These are phyloP conservation scores for Antheraea mylitta DNA, from an alignment of 1,140 invertebrate species.

Conservation along the genomic window DNA sequence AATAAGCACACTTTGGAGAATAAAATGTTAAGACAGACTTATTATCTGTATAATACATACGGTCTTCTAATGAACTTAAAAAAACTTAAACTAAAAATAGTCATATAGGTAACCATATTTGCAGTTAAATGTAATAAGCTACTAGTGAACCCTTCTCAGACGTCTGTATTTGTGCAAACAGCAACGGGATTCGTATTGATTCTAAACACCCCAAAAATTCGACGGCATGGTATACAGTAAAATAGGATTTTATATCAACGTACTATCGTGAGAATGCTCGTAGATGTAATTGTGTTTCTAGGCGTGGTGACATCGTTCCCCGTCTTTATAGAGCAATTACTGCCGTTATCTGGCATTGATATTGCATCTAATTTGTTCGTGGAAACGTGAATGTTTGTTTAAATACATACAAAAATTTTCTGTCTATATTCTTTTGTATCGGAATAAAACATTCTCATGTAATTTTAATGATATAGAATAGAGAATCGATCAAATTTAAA, in stretches of 20 bases:
- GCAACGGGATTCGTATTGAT: conserved; percentile 27
- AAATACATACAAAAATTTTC: conserved; percentile 50
- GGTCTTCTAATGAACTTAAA: background rate
- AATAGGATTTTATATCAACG: conserved; percentile 51
- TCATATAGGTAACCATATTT: background rate
- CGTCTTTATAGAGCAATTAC: conserved; percentile 75
- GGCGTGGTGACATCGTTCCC: conserved; percentile 66
- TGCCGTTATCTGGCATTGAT: conserved; percentile 74
- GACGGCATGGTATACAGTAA: conserved; percentile 37
- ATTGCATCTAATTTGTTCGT: conserved; percentile 74
- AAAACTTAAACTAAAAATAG: background rate
- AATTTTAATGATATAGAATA: background rate
- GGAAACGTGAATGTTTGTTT: conserved; percentile 54
- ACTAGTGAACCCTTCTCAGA: background rate
- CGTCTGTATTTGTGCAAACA: conserved; percentile 11
- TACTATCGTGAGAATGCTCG: conserved; percentile 61
- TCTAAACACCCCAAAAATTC: conserved; percentile 43
- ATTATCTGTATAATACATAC: too few relatives aligned
- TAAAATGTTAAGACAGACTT: too few relatives aligned
- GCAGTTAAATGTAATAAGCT: background rate
- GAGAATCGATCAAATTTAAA: background rate
- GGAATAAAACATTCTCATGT: background rate
- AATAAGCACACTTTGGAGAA: too few relatives aligned
- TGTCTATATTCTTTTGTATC: conserved; percentile 29
- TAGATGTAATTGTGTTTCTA: conserved; percentile 68